Percentiles rank a stretch among this genome's conserved stretches.
Conservation (phyloP, 2,888 invertebrate genomes). For the Pristionchus mayeri region DNA sequence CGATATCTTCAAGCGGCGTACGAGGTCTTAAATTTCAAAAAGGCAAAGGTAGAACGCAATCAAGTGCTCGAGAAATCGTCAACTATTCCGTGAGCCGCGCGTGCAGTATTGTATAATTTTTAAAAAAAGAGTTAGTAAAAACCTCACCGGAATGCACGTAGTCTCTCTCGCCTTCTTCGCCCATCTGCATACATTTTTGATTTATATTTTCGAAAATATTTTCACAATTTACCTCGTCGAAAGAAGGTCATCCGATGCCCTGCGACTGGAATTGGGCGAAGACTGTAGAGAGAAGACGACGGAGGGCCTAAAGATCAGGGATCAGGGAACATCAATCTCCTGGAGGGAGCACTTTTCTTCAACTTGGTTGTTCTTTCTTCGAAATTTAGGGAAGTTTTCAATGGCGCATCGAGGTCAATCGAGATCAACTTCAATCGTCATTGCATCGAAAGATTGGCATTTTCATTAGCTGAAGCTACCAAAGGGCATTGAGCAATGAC, state of each 20-base stretch:
- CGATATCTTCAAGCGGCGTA: too few relatives aligned
- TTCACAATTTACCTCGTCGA: not conserved
- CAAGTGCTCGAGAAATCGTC: too few relatives aligned
- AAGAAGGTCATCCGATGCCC: conserved; percentile 1
- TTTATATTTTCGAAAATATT: not conserved
- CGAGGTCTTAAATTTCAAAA: too few relatives aligned
- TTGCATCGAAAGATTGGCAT: too few relatives aligned
- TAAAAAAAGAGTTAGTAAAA: not conserved
- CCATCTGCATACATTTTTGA: not conserved
- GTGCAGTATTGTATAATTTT: too few relatives aligned
- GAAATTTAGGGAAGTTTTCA: not conserved
- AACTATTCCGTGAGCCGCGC: too few relatives aligned
- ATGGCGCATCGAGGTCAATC: too few relatives aligned
- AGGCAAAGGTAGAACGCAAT: too few relatives aligned
- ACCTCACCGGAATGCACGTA: not conserved
- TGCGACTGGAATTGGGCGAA: conserved; percentile 20
- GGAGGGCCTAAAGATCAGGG: not conserved
- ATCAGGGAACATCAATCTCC: too few relatives aligned
- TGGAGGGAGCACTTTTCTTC: too few relatives aligned
- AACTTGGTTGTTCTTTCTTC: not conserved
- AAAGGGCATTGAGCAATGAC: not conserved
- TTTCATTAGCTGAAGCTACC: too few relatives aligned
- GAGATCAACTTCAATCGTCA: not conserved
- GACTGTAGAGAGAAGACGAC: conserved; percentile 28
- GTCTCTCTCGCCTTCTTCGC: conserved; percentile 12